phyloP scores from a whole-genome alignment of 2,797 vertebrate species.

The Allobates femoralis region DNA sequence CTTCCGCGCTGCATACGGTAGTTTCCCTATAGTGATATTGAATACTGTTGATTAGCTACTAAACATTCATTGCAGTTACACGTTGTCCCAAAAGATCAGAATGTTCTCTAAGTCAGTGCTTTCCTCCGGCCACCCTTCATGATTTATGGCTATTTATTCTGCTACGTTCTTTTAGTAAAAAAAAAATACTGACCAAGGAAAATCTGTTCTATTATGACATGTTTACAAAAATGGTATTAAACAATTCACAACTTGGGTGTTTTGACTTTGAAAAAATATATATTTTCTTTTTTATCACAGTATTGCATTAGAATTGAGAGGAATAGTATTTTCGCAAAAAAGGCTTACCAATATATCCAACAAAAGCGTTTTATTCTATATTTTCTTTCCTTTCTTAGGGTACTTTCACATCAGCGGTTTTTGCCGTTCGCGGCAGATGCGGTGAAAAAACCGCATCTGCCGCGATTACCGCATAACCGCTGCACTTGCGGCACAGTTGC shows the following conservation, averaged over 20 bases:
- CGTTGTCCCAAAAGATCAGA: conserved; percentile 54
- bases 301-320: not conserved
- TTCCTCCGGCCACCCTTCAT: conserved; percentile 55
- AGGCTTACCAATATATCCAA: not conserved
- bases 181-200: conserved; percentile 45
- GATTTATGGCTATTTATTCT: conserved; percentile 54
- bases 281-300: not conserved
- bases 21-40: conserved; percentile 61
- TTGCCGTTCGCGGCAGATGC: too few species aligned
- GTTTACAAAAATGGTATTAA: conserved; percentile 9
- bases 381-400: not conserved
- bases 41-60: conserved; percentile 62
- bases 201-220: not conserved
- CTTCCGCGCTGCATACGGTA: conserved; percentile 54
- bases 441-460: too few species aligned
- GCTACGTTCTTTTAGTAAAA: conserved; percentile 42
- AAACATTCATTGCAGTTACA: conserved; percentile 52
- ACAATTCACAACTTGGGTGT: not conserved
- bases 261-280: not conserved
- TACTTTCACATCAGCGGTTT: too few species aligned
- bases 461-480: too few species aligned
- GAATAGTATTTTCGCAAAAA: not conserved
- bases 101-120: conserved; percentile 50
- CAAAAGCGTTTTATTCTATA: not conserved
- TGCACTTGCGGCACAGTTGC: too few species aligned